A percentile compares a stretch with the other conserved stretches of the same genome.
Evolutionary conservation across 2,113 vertebrate genomes (phyloP).

Genomic region (Gymnorhina tibicen): DNA sequence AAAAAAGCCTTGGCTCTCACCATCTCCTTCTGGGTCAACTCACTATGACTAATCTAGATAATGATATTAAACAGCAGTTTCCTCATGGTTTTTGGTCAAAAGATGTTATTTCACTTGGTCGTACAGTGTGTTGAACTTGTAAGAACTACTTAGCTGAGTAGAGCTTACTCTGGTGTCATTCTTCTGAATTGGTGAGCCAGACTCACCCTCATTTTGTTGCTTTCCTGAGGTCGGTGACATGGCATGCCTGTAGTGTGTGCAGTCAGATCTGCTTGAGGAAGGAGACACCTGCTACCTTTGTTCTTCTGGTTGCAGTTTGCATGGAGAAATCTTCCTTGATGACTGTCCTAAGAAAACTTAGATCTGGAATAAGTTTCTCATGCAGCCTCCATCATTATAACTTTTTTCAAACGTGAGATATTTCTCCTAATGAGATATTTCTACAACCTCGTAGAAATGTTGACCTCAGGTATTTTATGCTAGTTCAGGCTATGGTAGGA

Average conservation of each 20-base stretch:
- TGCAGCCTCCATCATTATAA: background rate
- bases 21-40: background rate
- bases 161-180: background rate
- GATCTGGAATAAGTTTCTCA: background rate
- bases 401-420: background rate
- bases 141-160: background rate
- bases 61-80: background rate
- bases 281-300: background rate
- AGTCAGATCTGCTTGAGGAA: background rate
- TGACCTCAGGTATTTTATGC: background rate
- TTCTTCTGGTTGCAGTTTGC: background rate
- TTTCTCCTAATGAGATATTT: background rate
- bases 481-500: background rate
- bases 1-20: background rate
- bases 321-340: background rate
- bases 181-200: background rate
- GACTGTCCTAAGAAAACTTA: background rate
- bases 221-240: fast-evolving
- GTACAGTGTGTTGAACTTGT: background rate
- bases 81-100: background rate
- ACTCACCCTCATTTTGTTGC: fast-evolving
- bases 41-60: background rate
- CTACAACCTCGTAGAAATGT: fast-evolving
- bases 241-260: no score
- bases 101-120: background rate